These are phyloP conservation scores for Osedax frankpressi DNA, from an alignment of 2,888 invertebrate genomes.

Conservation along the genomic window DNA sequence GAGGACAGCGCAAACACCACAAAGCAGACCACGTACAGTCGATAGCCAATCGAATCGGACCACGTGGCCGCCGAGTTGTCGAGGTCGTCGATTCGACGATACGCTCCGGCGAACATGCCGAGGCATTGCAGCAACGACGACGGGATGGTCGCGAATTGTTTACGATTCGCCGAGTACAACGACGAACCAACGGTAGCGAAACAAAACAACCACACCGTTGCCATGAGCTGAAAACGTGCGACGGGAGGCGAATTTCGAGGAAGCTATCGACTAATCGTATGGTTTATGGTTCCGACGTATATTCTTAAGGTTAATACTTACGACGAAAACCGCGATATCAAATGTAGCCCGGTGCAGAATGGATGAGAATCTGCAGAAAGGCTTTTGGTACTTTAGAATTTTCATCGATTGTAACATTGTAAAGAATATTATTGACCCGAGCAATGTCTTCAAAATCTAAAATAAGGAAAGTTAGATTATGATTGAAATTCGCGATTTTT, in stretches of 20 bases:
- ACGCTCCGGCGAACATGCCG: conserved; percentile 31
- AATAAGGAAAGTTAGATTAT: too few species aligned
- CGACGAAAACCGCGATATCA: conserved; percentile 18
- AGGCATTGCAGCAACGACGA: conserved; percentile 32
- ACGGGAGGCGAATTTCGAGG: not conserved
- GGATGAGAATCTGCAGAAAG: not conserved
- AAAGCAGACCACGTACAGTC: conserved; percentile 32
- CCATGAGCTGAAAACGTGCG: conserved; percentile 30
- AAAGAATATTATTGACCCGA: not conserved
- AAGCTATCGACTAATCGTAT: not conserved
- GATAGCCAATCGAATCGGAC: conserved; percentile 24
- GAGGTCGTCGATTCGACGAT: not conserved
- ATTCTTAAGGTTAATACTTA: not conserved
- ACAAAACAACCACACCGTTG: conserved; percentile 32
- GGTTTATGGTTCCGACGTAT: too few species aligned
- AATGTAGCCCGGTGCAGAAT: not conserved
- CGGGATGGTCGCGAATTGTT: conserved; percentile 33
- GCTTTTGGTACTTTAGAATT: not conserved
- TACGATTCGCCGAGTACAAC: conserved; percentile 33
- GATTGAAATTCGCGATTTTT: too few species aligned
- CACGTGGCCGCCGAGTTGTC: not conserved
- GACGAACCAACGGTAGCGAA: conserved; percentile 36
- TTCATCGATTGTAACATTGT: not conserved
- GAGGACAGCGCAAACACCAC: conserved; percentile 34
- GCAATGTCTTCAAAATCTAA: not conserved